Evolutionary conservation across 2,888 invertebrate species (phyloP).

Genomic region (Cecidostiba fungosa): DNA sequence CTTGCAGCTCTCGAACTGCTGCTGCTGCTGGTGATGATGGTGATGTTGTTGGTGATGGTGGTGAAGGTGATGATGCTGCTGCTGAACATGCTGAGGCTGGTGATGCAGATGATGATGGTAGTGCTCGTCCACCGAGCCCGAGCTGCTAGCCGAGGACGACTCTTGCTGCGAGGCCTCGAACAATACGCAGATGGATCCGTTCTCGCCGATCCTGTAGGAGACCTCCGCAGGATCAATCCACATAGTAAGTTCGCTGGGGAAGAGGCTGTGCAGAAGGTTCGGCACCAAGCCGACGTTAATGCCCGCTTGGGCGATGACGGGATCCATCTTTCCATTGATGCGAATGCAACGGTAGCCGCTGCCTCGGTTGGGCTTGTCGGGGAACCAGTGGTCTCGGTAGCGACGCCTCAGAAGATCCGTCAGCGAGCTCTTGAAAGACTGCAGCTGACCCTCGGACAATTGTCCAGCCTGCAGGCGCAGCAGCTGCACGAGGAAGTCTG

Average conservation of each 20-base stretch:
- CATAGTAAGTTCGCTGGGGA: conserved; percentile 87
- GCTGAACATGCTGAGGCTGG: conserved; percentile 58
- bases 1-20: conserved; percentile 78
- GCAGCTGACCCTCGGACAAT: conserved; percentile 79
- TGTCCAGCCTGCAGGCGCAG: conserved; percentile 79
- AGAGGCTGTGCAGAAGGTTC: conserved; percentile 82
- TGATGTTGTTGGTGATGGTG: conserved; percentile 60
- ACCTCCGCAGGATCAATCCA: conserved; percentile 90
- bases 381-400: conserved; percentile 88
- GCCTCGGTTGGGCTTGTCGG: conserved; percentile 86
- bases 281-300: conserved; percentile 84
- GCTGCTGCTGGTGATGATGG: conserved; percentile 70
- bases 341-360: conserved; percentile 87
- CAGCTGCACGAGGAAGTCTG: conserved; percentile 81
- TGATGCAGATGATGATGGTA: conserved; percentile 60
- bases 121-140: background rate
- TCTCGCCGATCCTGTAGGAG: conserved; percentile 85
- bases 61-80: conserved; percentile 45
- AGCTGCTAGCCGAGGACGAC: background rate
- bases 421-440: conserved; percentile 80
- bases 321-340: conserved; percentile 87
- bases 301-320: conserved; percentile 85
- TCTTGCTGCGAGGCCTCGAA: conserved; percentile 76
- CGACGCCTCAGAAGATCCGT: conserved; percentile 80
- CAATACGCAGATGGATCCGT: conserved; percentile 84